Evolutionary conservation across 2,797 vertebrate species (phyloP), one percentile per base, ranked within the genome.

Genomic region (Chaetophractus vellerosus): DNA sequence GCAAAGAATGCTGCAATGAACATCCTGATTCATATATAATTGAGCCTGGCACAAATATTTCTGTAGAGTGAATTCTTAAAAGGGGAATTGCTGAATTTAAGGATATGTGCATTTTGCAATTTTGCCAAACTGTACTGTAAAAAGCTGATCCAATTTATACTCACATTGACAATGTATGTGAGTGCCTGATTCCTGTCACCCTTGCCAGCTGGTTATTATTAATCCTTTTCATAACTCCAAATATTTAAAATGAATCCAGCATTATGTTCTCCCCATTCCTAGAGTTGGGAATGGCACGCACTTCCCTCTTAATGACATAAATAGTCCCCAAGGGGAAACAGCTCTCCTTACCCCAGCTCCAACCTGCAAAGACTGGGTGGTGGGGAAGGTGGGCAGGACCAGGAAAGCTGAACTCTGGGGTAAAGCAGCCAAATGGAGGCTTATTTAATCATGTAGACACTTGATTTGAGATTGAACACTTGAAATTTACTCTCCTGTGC

Each of bases 71-170:
- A 79, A n/a, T 72, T 94, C 79, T 91, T 94, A 59, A 82, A 91
- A 92, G 64, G 83, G 69, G 57, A 95, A 88, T 88, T 72, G 45
- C 66, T 78, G 61, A 16, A 89, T 94, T 79, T 93, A 82, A 94
- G 66, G 21, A 68, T 86, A 64, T 72, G 31, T 81, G 31, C 41
- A 83, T 88, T 97, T 95, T 50, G 55, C 41, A 95, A 1, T 41
- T 85, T 95, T 88, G 6, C 81, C 71, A 82, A 93, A 78, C 66
- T 90, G 52, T 79, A 48, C 55, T 83, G 71, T 92, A 75, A 26
- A 92, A 88, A 75, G 31, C 80, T 72, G 45, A 84, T 76, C 45
- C 59, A 52, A 88, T 93, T 96, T 94, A 38, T 90, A 74, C 15
- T 68, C 28, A 23, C 55, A 45, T 93, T 93, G 88, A 78, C 19